Base-by-base conservation (phyloP, 2,113 vertebrate species). In the Aegypius monachus region DNA sequence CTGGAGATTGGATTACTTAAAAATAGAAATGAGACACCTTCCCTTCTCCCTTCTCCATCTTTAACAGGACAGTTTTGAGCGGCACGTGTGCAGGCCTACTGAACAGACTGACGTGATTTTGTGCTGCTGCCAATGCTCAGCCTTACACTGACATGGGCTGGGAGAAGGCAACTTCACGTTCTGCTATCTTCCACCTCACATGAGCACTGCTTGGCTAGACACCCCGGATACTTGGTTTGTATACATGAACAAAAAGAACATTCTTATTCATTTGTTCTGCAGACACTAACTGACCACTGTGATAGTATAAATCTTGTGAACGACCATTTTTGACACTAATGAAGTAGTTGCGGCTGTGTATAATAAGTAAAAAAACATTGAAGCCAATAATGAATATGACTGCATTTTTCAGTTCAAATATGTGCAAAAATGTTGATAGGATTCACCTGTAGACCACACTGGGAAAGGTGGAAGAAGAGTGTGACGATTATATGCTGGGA, bases 21-120 rank as follows among this genome's bases (percentile, higher is more conserved):
- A 47, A 63, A 29, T 13, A 72, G n/a, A 42, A 81, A 78, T 58
- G 19, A 84, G 25, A 71, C 2, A 5, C 7, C 16, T 82, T 82
- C 23, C 10, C 7, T 79, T 14, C 42, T 47, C 23, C 9, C 7
- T 79, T 14, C 42, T 47, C 26, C 10, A 50, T 45, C 52, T 82
- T 63, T 40, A 70, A 38, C 0, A 2, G 27, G 16, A 42, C 23
- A 55, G 15, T 26, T 62, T 19, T 72, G 61, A 91, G 29, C 20
- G 68, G 38, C 40, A n/a, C 0, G 0, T 7, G 0, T 58, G 19
- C 53, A 29, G 19, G 16, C 52, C 40, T 58, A 21, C 38, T 78
- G 79, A 67, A 47, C 4, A 29, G 48, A 8, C 9, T 40, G 5
- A 8, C 6, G 6, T 16, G 45, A 29, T n/a, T 93, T 66, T 71